Evolutionary conservation across 2,888 invertebrate species (phyloP).

Genomic region (Gibbula magus): DNA sequence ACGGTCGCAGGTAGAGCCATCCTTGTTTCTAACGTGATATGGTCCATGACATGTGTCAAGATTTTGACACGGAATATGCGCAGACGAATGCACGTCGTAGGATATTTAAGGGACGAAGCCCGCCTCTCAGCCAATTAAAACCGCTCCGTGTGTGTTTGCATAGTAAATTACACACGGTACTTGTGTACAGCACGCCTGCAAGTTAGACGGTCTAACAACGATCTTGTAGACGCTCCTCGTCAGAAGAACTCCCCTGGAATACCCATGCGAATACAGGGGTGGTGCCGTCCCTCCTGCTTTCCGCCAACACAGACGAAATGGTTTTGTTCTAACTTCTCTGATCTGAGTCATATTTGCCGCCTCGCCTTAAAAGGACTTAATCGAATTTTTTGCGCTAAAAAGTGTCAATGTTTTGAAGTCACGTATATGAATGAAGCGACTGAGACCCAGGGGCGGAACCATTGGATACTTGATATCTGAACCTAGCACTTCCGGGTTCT

Average conservation of each 20-base stretch:
- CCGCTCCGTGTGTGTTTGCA: not conserved
- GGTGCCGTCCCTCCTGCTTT: not conserved
- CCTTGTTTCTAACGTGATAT: not conserved
- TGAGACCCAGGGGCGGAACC: no score
- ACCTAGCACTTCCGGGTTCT: no score
- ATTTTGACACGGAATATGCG: conserved; percentile 2
- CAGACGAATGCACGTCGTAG: not conserved
- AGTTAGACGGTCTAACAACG: not conserved
- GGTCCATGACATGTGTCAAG: conserved; percentile 9
- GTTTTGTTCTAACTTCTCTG: conserved; percentile 1
- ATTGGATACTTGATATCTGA: no score
- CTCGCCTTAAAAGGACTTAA: conserved; percentile 3
- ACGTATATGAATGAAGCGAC: not conserved
- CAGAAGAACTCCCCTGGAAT: not conserved
- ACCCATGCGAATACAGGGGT: conserved; percentile 11
- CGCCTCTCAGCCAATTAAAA: conserved; percentile 14
- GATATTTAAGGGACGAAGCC: not conserved
- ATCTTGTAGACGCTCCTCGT: not conserved
- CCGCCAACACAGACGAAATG: not conserved
- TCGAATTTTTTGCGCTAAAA: not conserved
- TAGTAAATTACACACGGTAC: conserved; percentile 9
- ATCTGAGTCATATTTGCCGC: conserved; percentile 16
- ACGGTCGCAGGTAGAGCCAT: not conserved
- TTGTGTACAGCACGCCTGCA: not conserved
- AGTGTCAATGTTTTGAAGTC: not conserved